Evolutionary conservation across 2,113 vertebrate species (phyloP).

Genomic region (Gymnorhina tibicen): DNA sequence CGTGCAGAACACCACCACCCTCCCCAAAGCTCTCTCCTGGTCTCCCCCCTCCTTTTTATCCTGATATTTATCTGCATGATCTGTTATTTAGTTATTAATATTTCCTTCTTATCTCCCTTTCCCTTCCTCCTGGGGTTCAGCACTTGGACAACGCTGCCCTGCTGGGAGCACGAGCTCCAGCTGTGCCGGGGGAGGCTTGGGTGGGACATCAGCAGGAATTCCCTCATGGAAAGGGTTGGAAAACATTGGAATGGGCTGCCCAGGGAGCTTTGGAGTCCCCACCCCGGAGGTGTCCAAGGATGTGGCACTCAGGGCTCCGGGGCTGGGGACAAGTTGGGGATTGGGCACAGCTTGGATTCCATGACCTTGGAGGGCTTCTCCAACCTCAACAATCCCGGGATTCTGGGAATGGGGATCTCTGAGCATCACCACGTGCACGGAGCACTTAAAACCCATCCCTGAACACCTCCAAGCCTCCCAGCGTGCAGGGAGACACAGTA

Average conservation of each 20-base stretch:
- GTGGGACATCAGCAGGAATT: background rate
- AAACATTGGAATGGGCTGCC: fast-evolving
- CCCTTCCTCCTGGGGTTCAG: background rate
- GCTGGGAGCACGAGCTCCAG: background rate
- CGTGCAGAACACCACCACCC: fast-evolving
- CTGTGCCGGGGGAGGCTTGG: background rate
- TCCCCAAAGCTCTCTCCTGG: background rate
- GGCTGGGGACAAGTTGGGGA: background rate
- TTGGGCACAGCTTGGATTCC: fast-evolving
- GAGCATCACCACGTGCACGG: fast-evolving
- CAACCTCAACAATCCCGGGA: fast-evolving
- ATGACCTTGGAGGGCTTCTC: background rate
- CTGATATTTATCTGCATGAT: background rate
- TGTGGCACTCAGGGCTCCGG: background rate
- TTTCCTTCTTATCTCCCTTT: background rate
- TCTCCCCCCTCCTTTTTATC: background rate
- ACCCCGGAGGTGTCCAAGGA: background rate
- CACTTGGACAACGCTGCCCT: fast-evolving
- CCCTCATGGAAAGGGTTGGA: background rate
- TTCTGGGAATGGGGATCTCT: background rate
- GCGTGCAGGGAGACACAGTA: background rate
- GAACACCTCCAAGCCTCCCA: background rate
- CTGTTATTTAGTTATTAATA: fast-evolving
- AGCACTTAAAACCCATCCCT: background rate
- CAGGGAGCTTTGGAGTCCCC: background rate